Base-by-base conservation (phyloP, 2,797 vertebrate genomes). In the Tenualosa ilisha region DNA sequence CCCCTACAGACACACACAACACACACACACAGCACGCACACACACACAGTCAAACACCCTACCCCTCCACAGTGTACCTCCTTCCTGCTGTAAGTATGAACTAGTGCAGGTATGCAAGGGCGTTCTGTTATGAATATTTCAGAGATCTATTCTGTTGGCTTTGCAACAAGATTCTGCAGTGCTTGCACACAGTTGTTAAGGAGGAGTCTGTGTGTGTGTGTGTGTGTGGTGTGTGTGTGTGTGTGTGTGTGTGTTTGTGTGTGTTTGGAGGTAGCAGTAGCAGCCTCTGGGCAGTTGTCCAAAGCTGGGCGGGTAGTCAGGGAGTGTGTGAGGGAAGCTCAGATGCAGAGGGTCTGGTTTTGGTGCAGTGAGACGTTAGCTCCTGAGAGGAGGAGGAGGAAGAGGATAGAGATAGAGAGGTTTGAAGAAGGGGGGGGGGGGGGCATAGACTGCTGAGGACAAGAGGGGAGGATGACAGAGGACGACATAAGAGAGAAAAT, bases 281-380 rank as follows among this genome's bases (percentile, higher is more conserved):
- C 87, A 82, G 86, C 51, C 82, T 87, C 56, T 89, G 88, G 89
- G 89, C 87, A 31, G 86, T 79, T 81, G 88, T 86, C 89, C 87
- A 88, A 85, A 72, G 84, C 86, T 88, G 31, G 86, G 89, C 91
- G 92, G 93, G 85, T 83, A 86, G 81, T 51, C 46, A 63, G 92
- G 90, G 87, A 89, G 90, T 91, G 92, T 93, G 92, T 93, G 93
- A 94, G 92, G 92, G 72, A 43, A 22, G 72, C 72, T 20, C 37
- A 6, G 72, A 8, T 79, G 40, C 72, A 46, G 72, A 79, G 72
- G 72, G 72, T 43, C 72, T 43, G 72, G 85, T 93, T 95, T 96
- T 96, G 95, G 95, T 95, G 95, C 95, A 95, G 93, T 94, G 94
- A 95, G 92, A 94, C 95, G 93, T 94, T 93, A 91, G 93, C 15